Evolutionary conservation across 2,888 invertebrate genomes (phyloP).

Genomic region (Drosophila kanekoi): DNA sequence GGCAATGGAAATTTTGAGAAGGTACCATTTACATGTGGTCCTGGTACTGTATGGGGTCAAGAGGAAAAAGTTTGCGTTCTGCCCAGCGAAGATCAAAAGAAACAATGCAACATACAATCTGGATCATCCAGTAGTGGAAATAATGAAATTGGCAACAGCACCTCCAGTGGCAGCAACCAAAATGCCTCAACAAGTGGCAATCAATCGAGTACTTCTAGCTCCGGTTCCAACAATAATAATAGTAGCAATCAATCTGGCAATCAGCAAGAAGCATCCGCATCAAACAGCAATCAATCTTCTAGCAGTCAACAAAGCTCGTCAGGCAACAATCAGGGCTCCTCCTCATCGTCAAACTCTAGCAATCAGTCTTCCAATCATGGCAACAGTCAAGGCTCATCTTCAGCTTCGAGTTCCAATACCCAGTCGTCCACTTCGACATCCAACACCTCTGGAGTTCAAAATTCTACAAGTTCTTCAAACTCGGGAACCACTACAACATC

Average conservation of each 20-base stretch:
- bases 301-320: constrained; percentile 43
- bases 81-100: constrained; percentile 78
- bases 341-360: constrained; percentile 43
- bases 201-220: constrained; percentile 29
- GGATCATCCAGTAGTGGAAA: constrained; percentile 26
- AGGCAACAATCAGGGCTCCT: constrained; percentile 44
- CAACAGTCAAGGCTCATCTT: constrained; percentile 35
- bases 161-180: constrained; percentile 38
- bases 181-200: constrained; percentile 30
- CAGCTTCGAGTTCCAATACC: constrained; percentile 45
- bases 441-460: constrained; percentile 33
- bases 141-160: constrained; percentile 31
- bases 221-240: constrained; percentile 19
- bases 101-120: constrained; percentile 66
- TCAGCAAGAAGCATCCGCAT: constrained; percentile 42
- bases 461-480: constrained; percentile 36
- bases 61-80: constrained; percentile 86
- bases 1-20: constrained; percentile 85
- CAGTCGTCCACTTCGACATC: constrained; percentile 29
- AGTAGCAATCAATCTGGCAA: constrained; percentile 45
- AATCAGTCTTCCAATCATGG: constrained; percentile 51
- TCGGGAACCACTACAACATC: constrained; percentile 31
- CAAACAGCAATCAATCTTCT: constrained; percentile 49
- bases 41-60: constrained; percentile 87
- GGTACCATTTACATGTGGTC: constrained; percentile 86